Evolutionary conservation across 2,888 invertebrate species (phyloP).

Genomic region (Laothoe populi): DNA sequence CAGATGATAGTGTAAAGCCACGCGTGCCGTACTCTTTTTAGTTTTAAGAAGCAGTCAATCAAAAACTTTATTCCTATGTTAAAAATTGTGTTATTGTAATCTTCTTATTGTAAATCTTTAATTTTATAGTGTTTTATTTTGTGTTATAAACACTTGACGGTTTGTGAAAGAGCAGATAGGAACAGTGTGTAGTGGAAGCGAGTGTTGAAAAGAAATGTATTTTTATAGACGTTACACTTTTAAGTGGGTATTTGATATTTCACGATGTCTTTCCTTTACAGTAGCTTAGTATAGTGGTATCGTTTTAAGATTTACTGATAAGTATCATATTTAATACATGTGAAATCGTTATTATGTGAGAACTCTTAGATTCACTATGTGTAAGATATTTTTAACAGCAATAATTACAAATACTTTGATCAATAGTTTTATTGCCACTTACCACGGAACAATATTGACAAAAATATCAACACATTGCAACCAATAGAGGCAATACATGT

Average conservation of each 20-base stretch:
- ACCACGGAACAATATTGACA: not conserved
- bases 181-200: conserved; percentile 39
- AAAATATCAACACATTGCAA: conserved; percentile 10
- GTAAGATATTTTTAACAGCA: not conserved
- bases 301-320: conserved; percentile 13
- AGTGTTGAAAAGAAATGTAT: conserved; percentile 52
- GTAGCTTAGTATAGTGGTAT: conserved; percentile 14
- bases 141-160: conserved; percentile 6
- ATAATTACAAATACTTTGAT: not conserved
- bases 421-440: not conserved
- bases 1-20: not conserved
- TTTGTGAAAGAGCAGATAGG: conserved; percentile 8
- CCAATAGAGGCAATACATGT: conserved; percentile 28
- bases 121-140: conserved; percentile 4
- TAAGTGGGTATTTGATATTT: conserved; percentile 48
- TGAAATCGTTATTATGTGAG: not conserved
- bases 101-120: no score
- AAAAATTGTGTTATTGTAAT: conserved; percentile 2
- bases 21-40: not conserved
- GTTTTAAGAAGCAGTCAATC: not conserved
- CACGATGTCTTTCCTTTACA: conserved; percentile 41
- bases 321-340: conserved; percentile 1
- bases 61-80: not conserved
- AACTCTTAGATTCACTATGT: conserved; percentile 15
- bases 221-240: conserved; percentile 54